A percentile compares a stretch with the other conserved stretches of the same genome.
phyloP scores from a whole-genome alignment of 2,888 invertebrate genomes.

The Eristalinus sepulchralis region DNA sequence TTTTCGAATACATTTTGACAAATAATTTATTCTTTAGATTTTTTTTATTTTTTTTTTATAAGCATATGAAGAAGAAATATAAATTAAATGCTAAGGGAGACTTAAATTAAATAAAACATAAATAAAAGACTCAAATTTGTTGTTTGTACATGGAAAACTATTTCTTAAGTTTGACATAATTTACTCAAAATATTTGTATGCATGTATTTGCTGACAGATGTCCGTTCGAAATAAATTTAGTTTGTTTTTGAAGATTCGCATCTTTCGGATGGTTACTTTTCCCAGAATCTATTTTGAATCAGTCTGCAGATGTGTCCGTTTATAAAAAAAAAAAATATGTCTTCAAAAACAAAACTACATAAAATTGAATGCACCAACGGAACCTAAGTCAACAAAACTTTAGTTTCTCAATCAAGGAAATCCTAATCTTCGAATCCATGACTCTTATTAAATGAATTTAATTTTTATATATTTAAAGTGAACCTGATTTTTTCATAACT shows the following conservation, averaged over 20 bases:
- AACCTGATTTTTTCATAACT: too few species aligned
- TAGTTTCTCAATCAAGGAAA: neutral
- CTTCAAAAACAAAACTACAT: neutral
- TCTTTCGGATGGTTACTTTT: neutral
- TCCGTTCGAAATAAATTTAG: neutral
- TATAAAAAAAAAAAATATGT: neutral
- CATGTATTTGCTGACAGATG: neutral
- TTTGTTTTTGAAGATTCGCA: neutral
- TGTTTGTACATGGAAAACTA: neutral
- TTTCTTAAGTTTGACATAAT: neutral
- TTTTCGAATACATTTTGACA: constrained; percentile 35
- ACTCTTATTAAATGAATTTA: too few species aligned
- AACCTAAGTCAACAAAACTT: neutral
- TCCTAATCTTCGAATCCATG: neutral
- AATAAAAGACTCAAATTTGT: neutral
- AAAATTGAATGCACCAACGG: neutral
- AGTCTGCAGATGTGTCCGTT: neutral
- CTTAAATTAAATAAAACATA: constrained; percentile 8
- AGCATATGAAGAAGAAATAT: constrained; percentile 11
- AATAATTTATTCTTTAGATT: constrained; percentile 48
- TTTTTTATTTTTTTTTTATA: neutral
- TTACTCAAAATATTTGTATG: neutral
- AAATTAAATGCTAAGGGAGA: constrained; percentile 15
- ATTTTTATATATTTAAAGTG: too few species aligned
- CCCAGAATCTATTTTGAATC: neutral